These are phyloP conservation scores for Drosophila algonquin DNA, from an alignment of 2,888 invertebrate species.

Conservation along the genomic window DNA sequence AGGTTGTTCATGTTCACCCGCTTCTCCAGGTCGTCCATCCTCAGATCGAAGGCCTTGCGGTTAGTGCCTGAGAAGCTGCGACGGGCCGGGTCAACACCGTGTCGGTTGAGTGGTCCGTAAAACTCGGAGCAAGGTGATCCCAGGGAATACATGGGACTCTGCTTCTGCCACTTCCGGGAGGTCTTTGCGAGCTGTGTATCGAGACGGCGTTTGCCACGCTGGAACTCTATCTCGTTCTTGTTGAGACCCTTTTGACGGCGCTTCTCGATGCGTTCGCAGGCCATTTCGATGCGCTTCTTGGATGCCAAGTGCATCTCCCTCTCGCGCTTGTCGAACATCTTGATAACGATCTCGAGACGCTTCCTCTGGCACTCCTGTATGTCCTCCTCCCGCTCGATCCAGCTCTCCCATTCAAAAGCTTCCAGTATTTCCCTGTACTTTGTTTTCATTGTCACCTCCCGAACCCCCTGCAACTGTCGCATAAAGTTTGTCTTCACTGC, in stretches of 20 bases:
- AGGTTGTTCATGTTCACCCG: slow-evolving; percentile 69
- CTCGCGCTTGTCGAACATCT: no score
- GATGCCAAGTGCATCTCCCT: slow-evolving; percentile 22
- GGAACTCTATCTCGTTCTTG: slow-evolving; percentile 84
- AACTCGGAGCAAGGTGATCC: slow-evolving; percentile 86
- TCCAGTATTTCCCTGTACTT: slow-evolving; percentile 87
- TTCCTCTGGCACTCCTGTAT: no score
- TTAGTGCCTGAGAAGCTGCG: slow-evolving; percentile 84
- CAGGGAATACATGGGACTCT: slow-evolving; percentile 85
- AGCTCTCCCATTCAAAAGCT: slow-evolving; percentile 84
- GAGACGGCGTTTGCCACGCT: slow-evolving; percentile 85
- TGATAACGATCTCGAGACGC: no score
- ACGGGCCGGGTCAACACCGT: slow-evolving; percentile 88
- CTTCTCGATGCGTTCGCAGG: slow-evolving; percentile 84
- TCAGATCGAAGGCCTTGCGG: slow-evolving; percentile 75
- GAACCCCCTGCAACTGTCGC: slow-evolving; percentile 86
- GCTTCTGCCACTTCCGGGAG: slow-evolving; percentile 82
- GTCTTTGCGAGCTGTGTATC: slow-evolving; percentile 83
- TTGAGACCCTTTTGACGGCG: slow-evolving; percentile 86
- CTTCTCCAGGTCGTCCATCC: slow-evolving; percentile 80
- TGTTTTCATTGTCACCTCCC: slow-evolving; percentile 44
- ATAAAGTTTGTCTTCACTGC: slow-evolving; percentile 85
- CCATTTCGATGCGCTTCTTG: slow-evolving; percentile 85
- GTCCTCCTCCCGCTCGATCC: no score
- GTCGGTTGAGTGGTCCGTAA: slow-evolving; percentile 87